A percentile compares a stretch with the other conserved stretches of the same genome.
Evolutionary conservation across 2,888 invertebrate species (phyloP).

Genomic region (Campopleginae sp.): DNA sequence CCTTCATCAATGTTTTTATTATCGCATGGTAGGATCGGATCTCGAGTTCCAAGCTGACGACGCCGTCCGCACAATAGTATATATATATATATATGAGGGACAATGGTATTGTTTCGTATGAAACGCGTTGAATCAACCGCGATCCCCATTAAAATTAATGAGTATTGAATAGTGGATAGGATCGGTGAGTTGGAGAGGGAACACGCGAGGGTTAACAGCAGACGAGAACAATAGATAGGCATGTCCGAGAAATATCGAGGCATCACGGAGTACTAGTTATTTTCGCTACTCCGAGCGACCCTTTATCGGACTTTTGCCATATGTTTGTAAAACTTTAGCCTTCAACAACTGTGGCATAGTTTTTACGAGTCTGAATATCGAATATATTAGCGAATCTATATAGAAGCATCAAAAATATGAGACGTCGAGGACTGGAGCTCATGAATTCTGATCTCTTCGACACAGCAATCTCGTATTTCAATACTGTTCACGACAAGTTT

Average conservation of each 20-base stretch:
- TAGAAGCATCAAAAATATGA: not conserved
- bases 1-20: not conserved
- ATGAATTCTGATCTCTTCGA: not conserved
- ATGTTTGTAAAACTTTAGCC: not conserved
- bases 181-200: constrained; percentile 66
- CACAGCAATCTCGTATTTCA: not conserved
- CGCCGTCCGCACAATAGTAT: not conserved
- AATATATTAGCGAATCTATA: not conserved
- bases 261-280: constrained; percentile 11
- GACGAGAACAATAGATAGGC: constrained; percentile 54
- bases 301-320: not conserved
- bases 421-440: not conserved
- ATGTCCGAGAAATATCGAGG: constrained; percentile 50
- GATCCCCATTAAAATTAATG: constrained; percentile 80
- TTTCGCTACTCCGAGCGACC: not conserved
- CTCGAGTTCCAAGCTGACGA: constrained; percentile 2
- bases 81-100: too few species aligned
- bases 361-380: not conserved
- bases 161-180: constrained; percentile 77
- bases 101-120: constrained; percentile 56
- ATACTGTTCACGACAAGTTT: not conserved
- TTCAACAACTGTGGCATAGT: not conserved
- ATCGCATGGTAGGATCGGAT: not conserved
- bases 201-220: constrained; percentile 28
- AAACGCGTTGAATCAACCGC: constrained; percentile 78